Evolutionary conservation across 2,888 invertebrate species (phyloP).

Genomic region (Thereva nobilitata): DNA sequence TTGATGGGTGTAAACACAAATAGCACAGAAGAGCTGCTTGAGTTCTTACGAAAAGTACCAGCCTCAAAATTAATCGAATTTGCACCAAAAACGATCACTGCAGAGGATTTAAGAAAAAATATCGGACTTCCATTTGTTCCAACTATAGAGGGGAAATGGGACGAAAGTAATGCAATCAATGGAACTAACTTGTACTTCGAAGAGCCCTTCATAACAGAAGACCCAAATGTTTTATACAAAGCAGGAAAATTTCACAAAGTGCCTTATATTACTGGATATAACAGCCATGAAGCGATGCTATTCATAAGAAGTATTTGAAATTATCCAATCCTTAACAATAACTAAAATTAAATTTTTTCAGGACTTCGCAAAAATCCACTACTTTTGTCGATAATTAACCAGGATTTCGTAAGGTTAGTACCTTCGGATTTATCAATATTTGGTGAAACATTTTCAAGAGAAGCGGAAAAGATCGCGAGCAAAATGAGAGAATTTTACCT

Average conservation of each 20-base stretch:
- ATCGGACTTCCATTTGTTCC: constrained; percentile 67
- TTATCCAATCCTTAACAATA: not conserved
- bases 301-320: constrained; percentile 61
- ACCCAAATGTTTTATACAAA: constrained; percentile 59
- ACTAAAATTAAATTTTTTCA: constrained; percentile 45
- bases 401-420: constrained; percentile 64
- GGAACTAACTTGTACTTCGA: constrained; percentile 53
- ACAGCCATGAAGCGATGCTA: constrained; percentile 69
- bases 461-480: constrained; percentile 56
- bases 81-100: constrained; percentile 61
- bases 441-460: constrained; percentile 48
- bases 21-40: constrained; percentile 62
- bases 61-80: constrained; percentile 65
- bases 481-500: constrained; percentile 64
- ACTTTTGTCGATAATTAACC: constrained; percentile 61
- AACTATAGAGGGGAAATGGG: constrained; percentile 60
- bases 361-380: constrained; percentile 65
- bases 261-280: constrained; percentile 68
- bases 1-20: constrained; percentile 65
- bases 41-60: constrained; percentile 64
- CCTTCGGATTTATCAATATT: constrained; percentile 61
- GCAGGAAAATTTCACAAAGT: constrained; percentile 59
- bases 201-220: constrained; percentile 61
- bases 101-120: constrained; percentile 63
- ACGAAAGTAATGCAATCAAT: constrained; percentile 47